A percentile compares a stretch with the other conserved stretches of the same genome.
Conservation (phyloP, 2,888 invertebrate genomes). For the Sclerodermus sp. region DNA sequence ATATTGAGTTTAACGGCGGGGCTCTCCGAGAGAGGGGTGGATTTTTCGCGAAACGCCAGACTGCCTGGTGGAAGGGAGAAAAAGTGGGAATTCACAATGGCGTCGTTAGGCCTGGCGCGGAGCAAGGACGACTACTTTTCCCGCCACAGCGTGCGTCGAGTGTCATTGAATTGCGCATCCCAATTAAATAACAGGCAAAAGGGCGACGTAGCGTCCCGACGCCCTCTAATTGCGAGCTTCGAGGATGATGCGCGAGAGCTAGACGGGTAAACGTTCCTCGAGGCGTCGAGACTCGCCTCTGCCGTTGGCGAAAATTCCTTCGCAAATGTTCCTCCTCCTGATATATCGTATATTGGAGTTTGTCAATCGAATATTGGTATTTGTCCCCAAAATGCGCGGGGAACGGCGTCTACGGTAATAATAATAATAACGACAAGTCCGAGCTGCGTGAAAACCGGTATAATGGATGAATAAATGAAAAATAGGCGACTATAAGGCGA, state of each 20-base stretch:
- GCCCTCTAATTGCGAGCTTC: slow-evolving; percentile 52
- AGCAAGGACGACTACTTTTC: slow-evolving; percentile 41
- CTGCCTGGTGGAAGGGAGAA: too few relatives aligned
- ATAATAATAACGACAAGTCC: too few relatives aligned
- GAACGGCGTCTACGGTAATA: too few relatives aligned
- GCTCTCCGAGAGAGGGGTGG: too few relatives aligned
- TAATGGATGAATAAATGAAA: slow-evolving; percentile 7
- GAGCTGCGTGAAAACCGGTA: slow-evolving; percentile 23
- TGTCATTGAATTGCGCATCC: slow-evolving; percentile 57
- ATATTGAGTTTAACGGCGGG: too few relatives aligned
- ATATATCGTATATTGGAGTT: too few relatives aligned
- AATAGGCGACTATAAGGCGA: not conserved
- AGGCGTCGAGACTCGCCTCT: slow-evolving; percentile 13
- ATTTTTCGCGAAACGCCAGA: too few relatives aligned
- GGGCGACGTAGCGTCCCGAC: slow-evolving; percentile 55
- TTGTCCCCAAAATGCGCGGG: too few relatives aligned
- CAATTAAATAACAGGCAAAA: slow-evolving; percentile 58
- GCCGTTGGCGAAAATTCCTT: too few relatives aligned
- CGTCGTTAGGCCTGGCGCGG: slow-evolving; percentile 42
- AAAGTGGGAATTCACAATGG: slow-evolving; percentile 42
- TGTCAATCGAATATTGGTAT: too few relatives aligned
- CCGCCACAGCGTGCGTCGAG: slow-evolving; percentile 28
- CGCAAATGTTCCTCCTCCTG: too few relatives aligned
- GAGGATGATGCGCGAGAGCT: slow-evolving; percentile 17
- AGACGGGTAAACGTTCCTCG: slow-evolving; percentile 41